Evolutionary conservation across 2,888 invertebrate species (phyloP).

Genomic region (Hydraecia micacea): DNA sequence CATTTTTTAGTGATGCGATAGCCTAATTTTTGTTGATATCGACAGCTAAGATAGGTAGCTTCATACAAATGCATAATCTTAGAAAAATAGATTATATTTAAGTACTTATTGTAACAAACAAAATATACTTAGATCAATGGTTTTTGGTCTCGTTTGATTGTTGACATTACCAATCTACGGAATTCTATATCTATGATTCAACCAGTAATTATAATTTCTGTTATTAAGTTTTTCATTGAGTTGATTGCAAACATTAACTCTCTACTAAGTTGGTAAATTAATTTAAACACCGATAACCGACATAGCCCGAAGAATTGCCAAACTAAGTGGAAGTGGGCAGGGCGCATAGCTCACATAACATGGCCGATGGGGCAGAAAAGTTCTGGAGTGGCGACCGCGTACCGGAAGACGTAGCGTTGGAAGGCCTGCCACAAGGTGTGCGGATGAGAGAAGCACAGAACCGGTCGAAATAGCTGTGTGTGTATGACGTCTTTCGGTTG

Average conservation of each 20-base stretch:
- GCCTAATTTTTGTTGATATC: too few relatives aligned
- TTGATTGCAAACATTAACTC: slow-evolving; percentile 61
- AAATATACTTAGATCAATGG: too few relatives aligned
- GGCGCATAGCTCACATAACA: background rate
- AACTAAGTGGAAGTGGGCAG: background rate
- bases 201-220: slow-evolving; percentile 65
- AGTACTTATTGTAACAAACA: too few relatives aligned
- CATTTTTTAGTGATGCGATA: too few relatives aligned
- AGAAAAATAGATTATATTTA: too few relatives aligned
- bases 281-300: slow-evolving; percentile 62
- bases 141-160: too few relatives aligned
- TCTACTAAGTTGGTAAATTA: slow-evolving; percentile 48
- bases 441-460: background rate
- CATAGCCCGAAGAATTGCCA: background rate
- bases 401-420: background rate
- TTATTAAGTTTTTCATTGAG: slow-evolving; percentile 63
- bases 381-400: background rate
- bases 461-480: background rate
- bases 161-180: too few relatives aligned
- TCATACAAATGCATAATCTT: too few relatives aligned
- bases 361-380: background rate
- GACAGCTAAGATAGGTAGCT: too few relatives aligned
- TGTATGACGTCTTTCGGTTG: background rate
- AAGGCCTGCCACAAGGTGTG: background rate
- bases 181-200: too few relatives aligned